Conservation (phyloP, 2,888 invertebrate genomes). For the Aphodius sticticus region DNA sequence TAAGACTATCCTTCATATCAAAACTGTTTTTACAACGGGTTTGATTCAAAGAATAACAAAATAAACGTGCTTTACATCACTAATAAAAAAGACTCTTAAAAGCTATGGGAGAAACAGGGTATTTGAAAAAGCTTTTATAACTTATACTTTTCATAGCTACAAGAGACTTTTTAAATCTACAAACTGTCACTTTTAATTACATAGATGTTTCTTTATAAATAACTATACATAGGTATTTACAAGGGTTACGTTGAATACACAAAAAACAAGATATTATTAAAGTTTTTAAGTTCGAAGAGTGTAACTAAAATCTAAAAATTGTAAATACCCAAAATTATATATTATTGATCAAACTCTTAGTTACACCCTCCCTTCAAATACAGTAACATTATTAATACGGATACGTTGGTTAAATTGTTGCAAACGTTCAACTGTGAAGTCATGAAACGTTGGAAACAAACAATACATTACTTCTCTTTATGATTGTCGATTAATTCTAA, state of each 20-base stretch:
- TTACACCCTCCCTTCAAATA: neutral
- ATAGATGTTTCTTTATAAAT: slow-evolving; percentile 49
- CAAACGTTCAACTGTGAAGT: neutral
- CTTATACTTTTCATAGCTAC: neutral
- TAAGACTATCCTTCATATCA: neutral
- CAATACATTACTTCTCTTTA: slow-evolving; percentile 19
- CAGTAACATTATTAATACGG: neutral
- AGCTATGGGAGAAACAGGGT: slow-evolving; percentile 6
- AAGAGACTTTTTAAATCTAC: slow-evolving; percentile 12
- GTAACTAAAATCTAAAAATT: slow-evolving; percentile 7
- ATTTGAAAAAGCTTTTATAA: slow-evolving; percentile 13
- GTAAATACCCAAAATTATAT: neutral
- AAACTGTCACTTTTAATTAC: slow-evolving; percentile 26
- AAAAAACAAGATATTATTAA: slow-evolving; percentile 5
- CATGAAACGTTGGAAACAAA: neutral
- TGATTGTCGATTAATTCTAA: slow-evolving; percentile 38
- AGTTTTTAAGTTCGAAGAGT: slow-evolving; percentile 6
- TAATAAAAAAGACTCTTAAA: slow-evolving; percentile 20
- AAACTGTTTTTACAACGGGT: slow-evolving; percentile 32
- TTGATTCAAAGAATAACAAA: slow-evolving; percentile 6
- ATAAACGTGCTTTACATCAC: neutral
- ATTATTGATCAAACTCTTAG: neutral
- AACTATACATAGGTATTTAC: slow-evolving; percentile 62
- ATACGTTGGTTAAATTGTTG: neutral
- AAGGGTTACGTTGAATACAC: slow-evolving; percentile 44